Percentiles rank a stretch among this genome's conserved stretches.
Conservation (phyloP, 2,888 invertebrate genomes). For the Amphimallon solstitiale region DNA sequence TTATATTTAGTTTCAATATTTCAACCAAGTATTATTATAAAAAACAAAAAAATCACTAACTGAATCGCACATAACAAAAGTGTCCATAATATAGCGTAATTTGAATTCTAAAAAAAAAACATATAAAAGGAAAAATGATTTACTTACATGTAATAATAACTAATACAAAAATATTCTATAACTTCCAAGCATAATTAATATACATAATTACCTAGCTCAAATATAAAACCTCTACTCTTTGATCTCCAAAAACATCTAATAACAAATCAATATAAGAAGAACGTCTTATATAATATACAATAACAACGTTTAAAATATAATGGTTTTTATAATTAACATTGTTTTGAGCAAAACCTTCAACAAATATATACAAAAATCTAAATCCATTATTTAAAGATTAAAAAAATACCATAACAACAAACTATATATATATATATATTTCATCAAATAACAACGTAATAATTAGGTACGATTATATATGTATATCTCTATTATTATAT, state of each 20-base stretch:
- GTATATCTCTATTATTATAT: constrained; percentile 13
- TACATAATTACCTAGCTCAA: constrained; percentile 23
- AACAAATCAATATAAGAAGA: constrained; percentile 42
- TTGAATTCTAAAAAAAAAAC: too few species aligned
- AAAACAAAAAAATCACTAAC: too few species aligned
- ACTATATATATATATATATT: constrained; percentile 23
- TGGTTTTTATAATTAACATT: constrained; percentile 16
- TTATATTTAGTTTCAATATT: background rate
- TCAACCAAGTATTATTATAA: too few species aligned
- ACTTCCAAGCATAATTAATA: background rate
- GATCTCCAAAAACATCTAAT: constrained; percentile 10
- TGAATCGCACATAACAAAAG: too few species aligned
- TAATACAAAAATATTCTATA: constrained; percentile 4
- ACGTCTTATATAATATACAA: constrained; percentile 44
- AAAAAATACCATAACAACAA: constrained; percentile 39
- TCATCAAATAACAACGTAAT: constrained; percentile 32
- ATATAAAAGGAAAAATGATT: too few species aligned
- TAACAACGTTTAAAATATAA: constrained; percentile 42
- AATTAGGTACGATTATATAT: constrained; percentile 1
- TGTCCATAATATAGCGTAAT: too few species aligned
- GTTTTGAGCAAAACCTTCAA: constrained; percentile 45
- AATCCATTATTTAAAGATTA: constrained; percentile 40
- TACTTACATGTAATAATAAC: background rate
- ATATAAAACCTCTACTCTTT: constrained; percentile 1
- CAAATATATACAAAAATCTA: constrained; percentile 40